These are phyloP conservation scores for Axea sp. DNA, from an alignment of 2,888 invertebrate species.

Conservation along the genomic window DNA sequence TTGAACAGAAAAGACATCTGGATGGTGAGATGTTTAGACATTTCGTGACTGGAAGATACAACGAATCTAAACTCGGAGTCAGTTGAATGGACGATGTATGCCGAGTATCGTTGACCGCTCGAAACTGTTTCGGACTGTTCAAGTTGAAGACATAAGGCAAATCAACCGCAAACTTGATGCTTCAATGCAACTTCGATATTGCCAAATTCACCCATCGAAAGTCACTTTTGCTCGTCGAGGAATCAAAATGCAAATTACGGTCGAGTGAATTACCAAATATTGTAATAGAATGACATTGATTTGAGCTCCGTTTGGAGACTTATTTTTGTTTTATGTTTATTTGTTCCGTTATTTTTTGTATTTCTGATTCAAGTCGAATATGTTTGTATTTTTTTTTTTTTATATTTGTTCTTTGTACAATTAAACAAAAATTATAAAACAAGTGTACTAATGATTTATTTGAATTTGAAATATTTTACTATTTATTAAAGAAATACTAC, in stretches of 20 bases:
- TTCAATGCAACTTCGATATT: constrained; percentile 39
- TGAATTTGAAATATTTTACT: too few relatives aligned
- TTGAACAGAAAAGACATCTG: constrained; percentile 26
- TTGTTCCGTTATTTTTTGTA: too few relatives aligned
- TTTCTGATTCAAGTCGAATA: too few relatives aligned
- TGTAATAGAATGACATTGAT: too few relatives aligned
- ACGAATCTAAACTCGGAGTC: constrained; percentile 40
- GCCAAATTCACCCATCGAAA: constrained; percentile 16
- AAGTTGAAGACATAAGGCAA: constrained; percentile 42
- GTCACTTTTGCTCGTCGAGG: constrained; percentile 9
- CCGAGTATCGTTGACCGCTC: constrained; percentile 12
- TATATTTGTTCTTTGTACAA: too few relatives aligned
- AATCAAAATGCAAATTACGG: constrained; percentile 45
- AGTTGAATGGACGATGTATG: constrained; percentile 83
- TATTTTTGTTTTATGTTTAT: too few relatives aligned
- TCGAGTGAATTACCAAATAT: constrained; percentile 14
- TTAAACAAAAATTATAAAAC: too few relatives aligned
- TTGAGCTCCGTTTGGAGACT: too few relatives aligned
- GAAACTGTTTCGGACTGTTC: constrained; percentile 40
- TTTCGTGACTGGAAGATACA: constrained; percentile 40
- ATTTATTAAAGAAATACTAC: too few relatives aligned
- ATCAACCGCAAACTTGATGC: constrained; percentile 50
- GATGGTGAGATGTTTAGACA: constrained; percentile 47
- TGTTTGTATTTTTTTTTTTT: too few relatives aligned
- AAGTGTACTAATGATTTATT: too few relatives aligned